Evolutionary conservation across 1,140 invertebrate genomes (phyloP).

Genomic region (Sitobion miscanthi): DNA sequence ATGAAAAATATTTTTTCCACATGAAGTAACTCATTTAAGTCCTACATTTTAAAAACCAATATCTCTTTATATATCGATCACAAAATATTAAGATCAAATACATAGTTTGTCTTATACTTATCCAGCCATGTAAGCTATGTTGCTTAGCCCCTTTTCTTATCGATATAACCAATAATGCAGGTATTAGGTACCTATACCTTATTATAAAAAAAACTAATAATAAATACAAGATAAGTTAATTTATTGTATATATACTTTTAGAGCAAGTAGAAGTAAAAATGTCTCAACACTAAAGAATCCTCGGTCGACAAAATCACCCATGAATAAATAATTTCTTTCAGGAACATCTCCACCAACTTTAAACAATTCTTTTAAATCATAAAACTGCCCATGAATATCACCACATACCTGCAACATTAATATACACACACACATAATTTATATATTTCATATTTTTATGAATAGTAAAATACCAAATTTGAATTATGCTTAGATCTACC

Average conservation of each 20-base stretch:
- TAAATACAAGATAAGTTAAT: not conserved
- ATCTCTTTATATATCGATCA: no score
- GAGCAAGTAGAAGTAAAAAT: slow-evolving; percentile 92
- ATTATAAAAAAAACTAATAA: not conserved
- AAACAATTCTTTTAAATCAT: slow-evolving; percentile 98
- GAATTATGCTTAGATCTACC: not conserved
- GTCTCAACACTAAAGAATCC: slow-evolving; percentile 99
- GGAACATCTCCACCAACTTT: slow-evolving; percentile 99
- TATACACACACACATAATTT: not conserved
- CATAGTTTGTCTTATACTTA: no score
- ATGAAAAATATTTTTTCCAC: no score
- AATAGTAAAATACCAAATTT: not conserved
- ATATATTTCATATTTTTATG: not conserved
- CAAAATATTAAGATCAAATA: no score
- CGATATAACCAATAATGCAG: no score
- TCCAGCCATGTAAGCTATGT: no score
- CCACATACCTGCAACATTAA: slow-evolving; percentile 87
- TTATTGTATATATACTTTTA: slow-evolving; percentile 78
- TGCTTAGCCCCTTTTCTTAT: no score
- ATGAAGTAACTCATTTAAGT: no score
- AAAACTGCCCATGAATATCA: slow-evolving; percentile 99
- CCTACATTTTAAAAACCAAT: no score
- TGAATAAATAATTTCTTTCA: slow-evolving; percentile 98
- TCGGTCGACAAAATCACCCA: slow-evolving; percentile 99
- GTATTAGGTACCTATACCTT: no score